phyloP scores from a whole-genome alignment of 2,113 vertebrate genomes.

The Phylloscopus trochilus region DNA sequence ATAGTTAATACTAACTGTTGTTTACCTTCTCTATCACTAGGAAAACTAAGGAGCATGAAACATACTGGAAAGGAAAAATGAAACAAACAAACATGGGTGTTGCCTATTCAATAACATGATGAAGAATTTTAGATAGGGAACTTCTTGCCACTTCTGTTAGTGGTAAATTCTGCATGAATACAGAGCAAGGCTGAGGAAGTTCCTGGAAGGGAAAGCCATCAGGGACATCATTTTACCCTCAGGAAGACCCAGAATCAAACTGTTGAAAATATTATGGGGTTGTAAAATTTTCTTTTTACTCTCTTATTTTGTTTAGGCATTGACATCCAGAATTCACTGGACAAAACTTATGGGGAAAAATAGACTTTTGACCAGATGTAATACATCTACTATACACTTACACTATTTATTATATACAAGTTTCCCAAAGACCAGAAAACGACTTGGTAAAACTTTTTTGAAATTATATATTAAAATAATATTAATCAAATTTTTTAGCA shows the following conservation, averaged over 20 bases:
- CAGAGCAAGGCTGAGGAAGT: not conserved
- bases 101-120: not conserved
- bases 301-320: not conserved
- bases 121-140: not conserved
- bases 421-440: not conserved
- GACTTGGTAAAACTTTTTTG: not conserved
- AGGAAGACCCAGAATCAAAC: not conserved
- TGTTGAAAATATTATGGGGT: not conserved
- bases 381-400: not conserved
- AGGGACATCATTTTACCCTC: not conserved
- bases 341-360: not conserved
- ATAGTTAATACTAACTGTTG: not conserved
- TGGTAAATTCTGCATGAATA: not conserved
- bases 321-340: not conserved
- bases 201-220: not conserved
- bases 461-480: not conserved
- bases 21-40: not conserved
- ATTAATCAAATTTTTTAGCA: not conserved
- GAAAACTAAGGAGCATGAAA: not conserved
- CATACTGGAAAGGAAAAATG: not conserved
- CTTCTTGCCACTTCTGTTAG: not conserved
- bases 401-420: not conserved
- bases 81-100: not conserved
- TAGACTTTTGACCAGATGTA: not conserved
- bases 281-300: not conserved